phyloP scores from a whole-genome alignment of 2,113 vertebrate species.

The Condylura cristata region DNA sequence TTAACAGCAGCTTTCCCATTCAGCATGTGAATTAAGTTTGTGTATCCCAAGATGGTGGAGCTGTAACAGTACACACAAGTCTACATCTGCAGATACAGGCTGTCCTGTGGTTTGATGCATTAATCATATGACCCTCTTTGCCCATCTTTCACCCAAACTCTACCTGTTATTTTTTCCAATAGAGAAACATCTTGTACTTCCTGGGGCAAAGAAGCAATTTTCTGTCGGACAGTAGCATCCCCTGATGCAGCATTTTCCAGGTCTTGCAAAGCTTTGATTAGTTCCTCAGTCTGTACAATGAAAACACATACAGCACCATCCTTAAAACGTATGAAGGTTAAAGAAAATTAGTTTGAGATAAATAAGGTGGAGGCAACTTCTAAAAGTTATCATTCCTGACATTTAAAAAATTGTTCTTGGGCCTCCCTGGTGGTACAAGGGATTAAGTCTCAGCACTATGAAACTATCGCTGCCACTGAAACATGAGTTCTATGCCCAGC shows the following conservation, averaged over 20 bases:
- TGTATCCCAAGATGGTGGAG: not conserved
- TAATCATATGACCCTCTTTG: not conserved
- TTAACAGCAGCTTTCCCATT: not conserved
- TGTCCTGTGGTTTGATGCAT: not conserved
- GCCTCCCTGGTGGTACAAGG: no score
- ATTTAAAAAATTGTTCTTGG: constrained; percentile 8
- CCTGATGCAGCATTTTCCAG: constrained; percentile 98
- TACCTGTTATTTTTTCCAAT: constrained; percentile 95
- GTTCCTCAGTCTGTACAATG: constrained; percentile 92
- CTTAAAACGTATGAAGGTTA: not conserved
- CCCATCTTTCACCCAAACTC: not conserved
- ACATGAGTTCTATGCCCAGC: no score
- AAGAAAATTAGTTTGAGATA: constrained; percentile 35
- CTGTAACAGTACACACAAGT: not conserved
- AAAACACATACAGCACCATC: constrained; percentile 41
- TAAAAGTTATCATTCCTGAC: not conserved
- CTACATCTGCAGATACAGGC: not conserved
- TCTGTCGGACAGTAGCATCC: constrained; percentile 97
- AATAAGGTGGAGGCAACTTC: not conserved
- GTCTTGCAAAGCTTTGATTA: constrained; percentile 98
- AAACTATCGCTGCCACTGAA: no score
- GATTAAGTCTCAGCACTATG: no score
- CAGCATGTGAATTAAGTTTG: not conserved
- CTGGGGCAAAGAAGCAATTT: constrained; percentile 97
- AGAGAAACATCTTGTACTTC: constrained; percentile 98